phyloP scores from a whole-genome alignment of 2,113 vertebrate species.

The Copsychus sechellarum region DNA sequence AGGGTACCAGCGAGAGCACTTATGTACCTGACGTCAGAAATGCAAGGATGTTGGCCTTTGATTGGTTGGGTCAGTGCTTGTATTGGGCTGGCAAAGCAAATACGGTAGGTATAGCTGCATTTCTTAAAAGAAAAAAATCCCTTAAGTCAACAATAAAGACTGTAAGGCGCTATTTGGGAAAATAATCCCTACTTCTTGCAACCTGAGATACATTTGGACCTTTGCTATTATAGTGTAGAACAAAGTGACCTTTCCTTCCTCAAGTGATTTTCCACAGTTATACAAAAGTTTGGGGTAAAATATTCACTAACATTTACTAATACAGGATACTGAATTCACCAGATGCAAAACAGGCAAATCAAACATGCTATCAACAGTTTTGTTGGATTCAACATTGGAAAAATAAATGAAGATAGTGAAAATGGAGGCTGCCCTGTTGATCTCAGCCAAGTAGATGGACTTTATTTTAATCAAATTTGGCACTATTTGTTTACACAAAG shows the following conservation, averaged over 20 bases:
- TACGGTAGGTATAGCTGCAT: conserved; percentile 42
- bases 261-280: neutral
- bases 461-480: conserved; percentile 14
- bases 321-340: neutral
- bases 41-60: conserved; percentile 72
- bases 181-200: neutral
- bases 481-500: conserved; percentile 8
- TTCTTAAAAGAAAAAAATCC: neutral
- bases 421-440: neutral
- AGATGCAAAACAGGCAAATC: neutral
- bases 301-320: neutral
- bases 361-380: neutral
- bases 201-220: neutral
- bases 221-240: neutral
- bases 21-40: conserved; percentile 47
- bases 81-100: conserved; percentile 78
- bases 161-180: neutral
- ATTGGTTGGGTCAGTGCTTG: conserved; percentile 76
- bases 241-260: neutral
- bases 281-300: neutral
- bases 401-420: neutral
- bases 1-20: neutral
- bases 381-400: neutral
- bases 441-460: neutral
- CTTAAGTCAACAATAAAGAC: neutral